phyloP scores from a whole-genome alignment of 2,797 vertebrate genomes.

The Sylvia borin region DNA sequence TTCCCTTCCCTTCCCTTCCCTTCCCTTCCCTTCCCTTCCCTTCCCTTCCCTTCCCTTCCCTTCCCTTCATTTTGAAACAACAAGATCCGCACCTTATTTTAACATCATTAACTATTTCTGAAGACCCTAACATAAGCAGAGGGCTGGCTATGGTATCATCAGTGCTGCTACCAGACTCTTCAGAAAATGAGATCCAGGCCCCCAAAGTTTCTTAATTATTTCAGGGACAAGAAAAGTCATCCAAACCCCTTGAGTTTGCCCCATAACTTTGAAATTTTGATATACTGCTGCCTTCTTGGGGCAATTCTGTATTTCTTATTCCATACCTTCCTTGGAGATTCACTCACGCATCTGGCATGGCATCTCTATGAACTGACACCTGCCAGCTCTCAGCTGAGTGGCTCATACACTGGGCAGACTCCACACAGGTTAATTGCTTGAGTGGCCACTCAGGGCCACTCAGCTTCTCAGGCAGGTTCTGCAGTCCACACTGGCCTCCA shows the following conservation, averaged over 20 bases:
- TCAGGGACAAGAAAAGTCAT: neutral
- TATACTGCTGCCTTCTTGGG: neutral
- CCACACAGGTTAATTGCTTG: neutral
- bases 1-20: neutral
- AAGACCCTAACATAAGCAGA: neutral
- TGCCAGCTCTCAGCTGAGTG: neutral
- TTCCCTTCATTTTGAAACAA: neutral
- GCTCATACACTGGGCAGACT: neutral
- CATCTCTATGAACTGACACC: neutral
- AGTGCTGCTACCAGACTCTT: neutral
- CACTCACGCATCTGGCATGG: neutral
- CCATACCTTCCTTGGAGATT: neutral
- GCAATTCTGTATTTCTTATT: neutral
- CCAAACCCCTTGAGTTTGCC: neutral
- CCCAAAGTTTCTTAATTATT: neutral
- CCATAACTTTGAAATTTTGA: neutral
- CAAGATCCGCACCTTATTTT: neutral
- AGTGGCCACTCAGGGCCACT: neutral
- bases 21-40: neutral
- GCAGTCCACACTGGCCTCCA: neutral
- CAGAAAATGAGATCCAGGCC: neutral
- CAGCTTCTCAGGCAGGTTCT: neutral
- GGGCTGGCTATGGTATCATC: neutral
- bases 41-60: neutral
- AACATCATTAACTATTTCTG: neutral